Base-by-base conservation (phyloP, 2,797 vertebrate species). In the Enteromius argenteus region DNA sequence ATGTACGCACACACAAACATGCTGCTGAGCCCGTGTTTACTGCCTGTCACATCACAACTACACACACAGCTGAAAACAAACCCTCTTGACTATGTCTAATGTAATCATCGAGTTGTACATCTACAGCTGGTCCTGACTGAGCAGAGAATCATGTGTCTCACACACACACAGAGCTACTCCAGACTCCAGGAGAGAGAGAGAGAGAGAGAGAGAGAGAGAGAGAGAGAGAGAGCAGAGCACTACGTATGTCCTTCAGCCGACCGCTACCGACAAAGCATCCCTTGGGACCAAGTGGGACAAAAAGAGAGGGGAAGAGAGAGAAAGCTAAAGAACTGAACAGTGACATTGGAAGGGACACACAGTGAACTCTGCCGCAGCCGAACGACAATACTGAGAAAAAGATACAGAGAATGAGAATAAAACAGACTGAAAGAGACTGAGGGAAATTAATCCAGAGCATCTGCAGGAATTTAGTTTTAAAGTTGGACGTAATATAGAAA, bases 211-310 rank as follows among this genome's bases (percentile, higher is more conserved):
- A 64, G 62, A 32, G 53, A n/a, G 53, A 56, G 21, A n/a, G 56
- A 27, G 32, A 56, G 74, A 80, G 11, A 71, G 58, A 69, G 83
- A 71, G 79, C 64, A 67, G 67, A 83, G 44, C 64, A 51, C 82
- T 88, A 81, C 71, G 49, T 62, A 60, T 0, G 91, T 90, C 92
- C 90, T 93, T 80, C 72, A 91, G 86, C 86, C 89, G 85, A 89
- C 42, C 69, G 83, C 3, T 11, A 39, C 64, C 44, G 23, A 77
- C 77, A 69, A 39, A 84, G 80, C 81, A 67, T 86, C 86, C 84
- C 84, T 78, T 88, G 87, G 86, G 81, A 90, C 73, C 85, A 78
- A 88, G 69, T 53, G 80, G 81, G 84, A 85, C 37, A 83, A 76
- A 35, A 23, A 80, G 75, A 86, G 79, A 69, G 42, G 10, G 71